These are phyloP conservation scores for Ornithoptera priamus DNA, from an alignment of 2,888 invertebrate species.

Conservation along the genomic window DNA sequence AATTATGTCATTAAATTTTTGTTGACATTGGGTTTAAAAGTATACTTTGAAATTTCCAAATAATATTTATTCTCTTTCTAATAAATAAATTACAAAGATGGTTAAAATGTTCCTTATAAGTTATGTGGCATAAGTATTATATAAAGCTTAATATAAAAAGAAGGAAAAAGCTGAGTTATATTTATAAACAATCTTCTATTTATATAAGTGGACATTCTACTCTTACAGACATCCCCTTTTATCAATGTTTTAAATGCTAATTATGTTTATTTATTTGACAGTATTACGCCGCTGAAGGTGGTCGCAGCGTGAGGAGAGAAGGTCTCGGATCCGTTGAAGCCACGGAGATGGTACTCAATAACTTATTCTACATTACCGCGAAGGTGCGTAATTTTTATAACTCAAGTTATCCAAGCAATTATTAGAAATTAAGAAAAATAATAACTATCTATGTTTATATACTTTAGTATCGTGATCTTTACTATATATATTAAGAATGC, in stretches of 20 bases:
- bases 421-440: not conserved
- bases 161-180: too few species aligned
- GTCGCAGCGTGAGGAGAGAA: conserved; percentile 87
- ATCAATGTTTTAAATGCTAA: not conserved
- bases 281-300: conserved; percentile 83
- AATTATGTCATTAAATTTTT: too few species aligned
- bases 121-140: too few species aligned
- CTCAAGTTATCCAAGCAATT: not conserved
- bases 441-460: not conserved
- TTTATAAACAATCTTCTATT: too few species aligned
- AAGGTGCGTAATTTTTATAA: conserved; percentile 81
- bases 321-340: conserved; percentile 99
- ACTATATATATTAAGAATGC: too few species aligned
- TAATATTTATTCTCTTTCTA: too few species aligned
- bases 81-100: too few species aligned
- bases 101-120: too few species aligned
- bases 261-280: conserved; percentile 44
- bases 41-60: too few species aligned
- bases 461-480: too few species aligned
- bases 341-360: conserved; percentile 99
- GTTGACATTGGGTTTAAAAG: too few species aligned
- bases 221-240: not conserved
- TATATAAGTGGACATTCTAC: not conserved
- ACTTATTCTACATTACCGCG: conserved; percentile 98
- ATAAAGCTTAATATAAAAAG: too few species aligned